phyloP scores from a whole-genome alignment of 2,113 vertebrate genomes.

The Triplophysa siluroides region DNA sequence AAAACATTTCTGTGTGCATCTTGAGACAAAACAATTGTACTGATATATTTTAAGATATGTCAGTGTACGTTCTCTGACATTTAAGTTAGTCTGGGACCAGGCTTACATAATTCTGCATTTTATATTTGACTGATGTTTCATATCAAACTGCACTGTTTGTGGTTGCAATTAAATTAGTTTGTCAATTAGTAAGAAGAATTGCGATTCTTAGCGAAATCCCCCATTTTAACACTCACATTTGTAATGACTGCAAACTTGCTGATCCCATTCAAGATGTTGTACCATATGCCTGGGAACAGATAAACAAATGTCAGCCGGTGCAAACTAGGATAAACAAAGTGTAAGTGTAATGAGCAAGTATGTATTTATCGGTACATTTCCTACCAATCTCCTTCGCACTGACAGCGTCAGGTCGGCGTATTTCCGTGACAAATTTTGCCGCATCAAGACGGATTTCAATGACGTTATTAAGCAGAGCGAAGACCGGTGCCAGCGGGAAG shows the following conservation, averaged over 20 bases:
- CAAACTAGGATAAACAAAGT: background rate
- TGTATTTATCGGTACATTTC: conserved; percentile 18
- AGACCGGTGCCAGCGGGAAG: conserved; percentile 92
- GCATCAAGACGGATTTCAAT: conserved; percentile 97
- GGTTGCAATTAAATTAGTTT: too few species aligned
- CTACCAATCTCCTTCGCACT: conserved; percentile 95
- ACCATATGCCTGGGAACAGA: conserved; percentile 88
- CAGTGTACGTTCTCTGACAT: too few species aligned
- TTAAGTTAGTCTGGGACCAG: too few species aligned
- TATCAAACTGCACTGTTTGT: too few species aligned
- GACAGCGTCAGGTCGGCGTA: conserved; percentile 88
- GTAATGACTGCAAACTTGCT: conserved; percentile 98
- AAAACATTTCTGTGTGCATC: too few species aligned
- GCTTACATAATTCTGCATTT: too few species aligned
- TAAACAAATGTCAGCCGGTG: conserved; percentile 35
- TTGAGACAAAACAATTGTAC: too few species aligned
- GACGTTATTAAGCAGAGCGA: conserved; percentile 95
- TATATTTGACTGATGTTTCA: too few species aligned
- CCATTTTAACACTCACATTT: conserved; percentile 84
- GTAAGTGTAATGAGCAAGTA: background rate
- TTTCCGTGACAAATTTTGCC: conserved; percentile 91
- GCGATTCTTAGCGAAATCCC: background rate
- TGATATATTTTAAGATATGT: too few species aligned
- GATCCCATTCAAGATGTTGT: conserved; percentile 92
- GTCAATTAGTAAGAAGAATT: too few species aligned